Evolutionary conservation across 2,113 vertebrate genomes (phyloP).

Genomic region (Cacatua alba): DNA sequence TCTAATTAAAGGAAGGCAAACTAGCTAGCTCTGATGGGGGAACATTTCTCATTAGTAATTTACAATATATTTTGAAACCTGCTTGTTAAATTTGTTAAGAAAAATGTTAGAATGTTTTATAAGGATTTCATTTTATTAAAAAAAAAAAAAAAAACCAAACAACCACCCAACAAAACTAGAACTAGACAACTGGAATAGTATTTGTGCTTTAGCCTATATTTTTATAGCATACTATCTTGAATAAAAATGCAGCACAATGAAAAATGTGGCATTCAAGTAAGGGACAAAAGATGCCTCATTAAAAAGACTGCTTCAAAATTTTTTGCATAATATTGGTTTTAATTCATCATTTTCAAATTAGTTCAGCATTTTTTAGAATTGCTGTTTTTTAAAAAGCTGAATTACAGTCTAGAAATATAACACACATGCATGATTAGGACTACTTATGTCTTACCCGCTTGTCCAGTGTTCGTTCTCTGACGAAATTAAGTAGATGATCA

Average conservation of each 20-base stretch:
- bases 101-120: neutral
- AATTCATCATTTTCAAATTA: neutral
- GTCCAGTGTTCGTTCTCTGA: conserved; percentile 95
- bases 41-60: neutral
- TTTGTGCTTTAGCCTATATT: neutral
- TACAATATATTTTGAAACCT: neutral
- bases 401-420: neutral
- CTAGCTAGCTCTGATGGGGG: neutral
- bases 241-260: neutral
- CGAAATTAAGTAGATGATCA: conserved; percentile 95
- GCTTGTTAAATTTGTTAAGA: neutral
- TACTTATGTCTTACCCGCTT: conserved; percentile 84
- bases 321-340: neutral
- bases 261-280: neutral
- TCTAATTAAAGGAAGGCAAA: neutral
- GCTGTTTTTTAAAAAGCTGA: neutral
- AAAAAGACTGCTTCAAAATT: neutral
- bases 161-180: neutral
- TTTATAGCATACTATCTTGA: neutral
- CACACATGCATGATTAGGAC: neutral
- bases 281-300: neutral
- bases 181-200: neutral
- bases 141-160: too few species aligned
- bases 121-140: neutral
- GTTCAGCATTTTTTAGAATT: neutral